These are phyloP conservation scores for Heliornis fulica DNA, from an alignment of 2,113 vertebrate genomes.

Conservation along the genomic window DNA sequence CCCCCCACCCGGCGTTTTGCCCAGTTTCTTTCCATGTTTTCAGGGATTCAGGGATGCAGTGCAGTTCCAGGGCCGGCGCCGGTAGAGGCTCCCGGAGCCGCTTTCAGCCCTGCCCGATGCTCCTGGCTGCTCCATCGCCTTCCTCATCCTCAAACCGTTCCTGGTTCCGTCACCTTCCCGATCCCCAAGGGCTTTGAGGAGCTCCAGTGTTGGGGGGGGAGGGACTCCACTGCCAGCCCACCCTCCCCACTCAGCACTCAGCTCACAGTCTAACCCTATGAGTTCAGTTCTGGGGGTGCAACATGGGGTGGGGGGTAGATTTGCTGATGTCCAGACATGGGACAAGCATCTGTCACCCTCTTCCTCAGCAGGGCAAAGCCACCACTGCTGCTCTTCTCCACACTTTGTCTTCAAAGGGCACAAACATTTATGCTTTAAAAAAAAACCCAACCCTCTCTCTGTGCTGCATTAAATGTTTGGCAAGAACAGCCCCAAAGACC, in stretches of 20 bases:
- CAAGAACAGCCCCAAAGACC: background rate
- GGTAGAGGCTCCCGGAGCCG: background rate
- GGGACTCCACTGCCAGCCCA: fast-evolving
- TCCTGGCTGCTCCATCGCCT: background rate
- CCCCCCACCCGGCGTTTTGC: background rate
- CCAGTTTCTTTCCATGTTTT: fast-evolving
- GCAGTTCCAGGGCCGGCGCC: background rate
- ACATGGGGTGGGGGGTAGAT: fast-evolving
- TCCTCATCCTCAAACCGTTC: fast-evolving
- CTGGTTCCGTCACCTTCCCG: background rate
- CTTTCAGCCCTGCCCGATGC: background rate
- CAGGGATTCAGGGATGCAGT: fast-evolving
- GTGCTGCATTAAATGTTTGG: fast-evolving
- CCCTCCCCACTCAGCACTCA: too few species aligned
- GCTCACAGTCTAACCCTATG: fast-evolving
- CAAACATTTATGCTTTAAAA: background rate
- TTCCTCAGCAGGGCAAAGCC: background rate
- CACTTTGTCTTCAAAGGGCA: background rate
- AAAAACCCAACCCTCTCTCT: background rate
- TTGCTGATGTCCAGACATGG: background rate
- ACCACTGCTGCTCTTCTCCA: background rate
- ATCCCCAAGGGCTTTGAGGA: background rate
- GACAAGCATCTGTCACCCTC: background rate
- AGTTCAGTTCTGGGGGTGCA: background rate
- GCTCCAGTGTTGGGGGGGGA: too few species aligned